Percentiles rank a stretch among this genome's conserved stretches.
Evolutionary conservation across 1,140 invertebrate genomes (phyloP).

Genomic region (Apocrypta bakeri): DNA sequence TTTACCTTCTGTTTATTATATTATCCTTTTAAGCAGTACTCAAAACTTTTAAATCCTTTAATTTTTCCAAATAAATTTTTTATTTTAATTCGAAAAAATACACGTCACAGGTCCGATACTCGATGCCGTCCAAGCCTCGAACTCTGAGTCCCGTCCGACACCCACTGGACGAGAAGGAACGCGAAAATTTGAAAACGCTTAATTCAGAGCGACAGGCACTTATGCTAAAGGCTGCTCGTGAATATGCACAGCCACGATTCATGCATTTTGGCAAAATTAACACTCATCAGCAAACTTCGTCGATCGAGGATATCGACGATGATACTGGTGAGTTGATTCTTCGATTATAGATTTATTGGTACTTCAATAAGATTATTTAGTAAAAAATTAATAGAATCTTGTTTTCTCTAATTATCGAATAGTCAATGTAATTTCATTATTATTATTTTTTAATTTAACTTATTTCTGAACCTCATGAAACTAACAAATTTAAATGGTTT

Average conservation of each 20-base stretch:
- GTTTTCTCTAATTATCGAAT: too few relatives aligned
- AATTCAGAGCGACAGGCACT: conserved; percentile 55
- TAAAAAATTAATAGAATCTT: too few relatives aligned
- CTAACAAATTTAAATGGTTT: too few relatives aligned
- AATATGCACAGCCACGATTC: conserved; percentile 58
- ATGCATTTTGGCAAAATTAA: conserved; percentile 66
- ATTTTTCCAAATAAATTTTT: not conserved
- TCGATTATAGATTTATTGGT: too few relatives aligned
- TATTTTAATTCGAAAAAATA: not conserved
- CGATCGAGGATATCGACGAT: conserved; percentile 34
- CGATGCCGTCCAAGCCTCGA: conserved; percentile 49
- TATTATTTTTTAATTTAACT: too few relatives aligned
- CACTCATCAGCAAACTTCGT: conserved; percentile 56
- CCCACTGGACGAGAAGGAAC: conserved; percentile 54
- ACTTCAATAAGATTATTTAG: too few relatives aligned
- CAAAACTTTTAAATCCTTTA: too few relatives aligned
- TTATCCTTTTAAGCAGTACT: too few relatives aligned
- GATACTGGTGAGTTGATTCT: conserved; percentile 27
- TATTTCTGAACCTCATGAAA: too few relatives aligned
- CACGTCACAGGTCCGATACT: conserved; percentile 52
- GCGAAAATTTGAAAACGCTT: conserved; percentile 55
- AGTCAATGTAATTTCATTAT: too few relatives aligned
- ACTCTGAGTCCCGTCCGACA: conserved; percentile 37
- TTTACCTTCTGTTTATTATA: too few relatives aligned
- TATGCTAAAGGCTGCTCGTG: conserved; percentile 54